Base-by-base conservation (phyloP, 2,888 invertebrate genomes). In the Notodonta dromedarius region DNA sequence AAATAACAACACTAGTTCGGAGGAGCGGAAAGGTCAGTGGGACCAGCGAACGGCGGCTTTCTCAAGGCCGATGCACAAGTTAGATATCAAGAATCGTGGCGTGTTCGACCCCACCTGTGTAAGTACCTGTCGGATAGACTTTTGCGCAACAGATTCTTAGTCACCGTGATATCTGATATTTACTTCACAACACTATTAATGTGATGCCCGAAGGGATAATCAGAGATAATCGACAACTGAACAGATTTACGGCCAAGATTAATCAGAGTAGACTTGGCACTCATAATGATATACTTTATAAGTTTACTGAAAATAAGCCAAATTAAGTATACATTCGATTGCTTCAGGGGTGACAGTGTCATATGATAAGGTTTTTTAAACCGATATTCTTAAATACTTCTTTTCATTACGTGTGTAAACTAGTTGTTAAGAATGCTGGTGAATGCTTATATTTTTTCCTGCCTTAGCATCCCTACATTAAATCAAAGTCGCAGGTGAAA, bases 41-140 rank as follows among this genome's bases (percentile, higher is more conserved):
- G 78, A 42, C 44, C 56, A 44, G 77, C 77, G 79, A 80, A 79
- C 78, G 82, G 84, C 84, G 81, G 82, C 83, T 82, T 80, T 82
- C 83, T 86, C 90, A 90, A 89, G 90, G 89, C 87, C 89, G 89
- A 89, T 88, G 80, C 85, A 80, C 83, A 85, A 82, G 80, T 83
- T 85, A 84, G 87, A 89, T 89, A 89, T 74, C 82, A 63, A 77
- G 76, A 82, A 75, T 84, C 83, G 85, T 84, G 85, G 80, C 77
- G 75, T 64, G 83, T 66, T 77, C 82, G 85, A 86, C 87, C 88
- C 86, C 87, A 88, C 86, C 86, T 86, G 86, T 82, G 67, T 24
- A 24, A 24, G 24, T 66, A 74, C 78, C 76, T 77, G 80, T 77
- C 76, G 72, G 32, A 55, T 55, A 73, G 71, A 73, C 54, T 61